Evolutionary conservation across 2,797 vertebrate genomes (phyloP).

Genomic region (Acanthiza pusilla): DNA sequence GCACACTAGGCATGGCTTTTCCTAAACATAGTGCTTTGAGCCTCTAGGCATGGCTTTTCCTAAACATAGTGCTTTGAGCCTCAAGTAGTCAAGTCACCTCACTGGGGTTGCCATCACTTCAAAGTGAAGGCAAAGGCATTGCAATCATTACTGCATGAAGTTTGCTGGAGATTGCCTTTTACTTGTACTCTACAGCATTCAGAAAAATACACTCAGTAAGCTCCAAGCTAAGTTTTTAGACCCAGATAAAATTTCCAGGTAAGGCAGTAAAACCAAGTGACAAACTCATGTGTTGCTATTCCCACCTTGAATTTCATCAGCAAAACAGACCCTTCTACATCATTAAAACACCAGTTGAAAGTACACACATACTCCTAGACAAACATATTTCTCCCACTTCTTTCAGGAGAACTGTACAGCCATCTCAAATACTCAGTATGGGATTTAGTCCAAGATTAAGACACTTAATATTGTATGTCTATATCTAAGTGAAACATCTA

Average conservation of each 20-base stretch:
- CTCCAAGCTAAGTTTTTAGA: background rate
- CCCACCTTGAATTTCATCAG: background rate
- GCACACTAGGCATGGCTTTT: background rate
- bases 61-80: background rate
- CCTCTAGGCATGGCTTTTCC: background rate
- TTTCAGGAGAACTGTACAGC: background rate
- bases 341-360: background rate
- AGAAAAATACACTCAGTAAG: background rate
- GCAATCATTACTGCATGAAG: background rate
- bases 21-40: too few species aligned
- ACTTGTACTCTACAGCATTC: rapidly evolving
- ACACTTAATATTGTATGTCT: background rate
- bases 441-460: background rate
- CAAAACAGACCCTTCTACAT: background rate
- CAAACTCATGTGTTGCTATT: background rate
- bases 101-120: background rate
- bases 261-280: background rate
- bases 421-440: background rate
- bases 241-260: background rate
- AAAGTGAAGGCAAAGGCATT: background rate
- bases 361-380: background rate
- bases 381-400: background rate
- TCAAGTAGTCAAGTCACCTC: background rate
- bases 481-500: background rate
- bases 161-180: background rate